Evolutionary conservation across 2,888 invertebrate genomes (phyloP).

Genomic region (Yponomeuta cagnagella): DNA sequence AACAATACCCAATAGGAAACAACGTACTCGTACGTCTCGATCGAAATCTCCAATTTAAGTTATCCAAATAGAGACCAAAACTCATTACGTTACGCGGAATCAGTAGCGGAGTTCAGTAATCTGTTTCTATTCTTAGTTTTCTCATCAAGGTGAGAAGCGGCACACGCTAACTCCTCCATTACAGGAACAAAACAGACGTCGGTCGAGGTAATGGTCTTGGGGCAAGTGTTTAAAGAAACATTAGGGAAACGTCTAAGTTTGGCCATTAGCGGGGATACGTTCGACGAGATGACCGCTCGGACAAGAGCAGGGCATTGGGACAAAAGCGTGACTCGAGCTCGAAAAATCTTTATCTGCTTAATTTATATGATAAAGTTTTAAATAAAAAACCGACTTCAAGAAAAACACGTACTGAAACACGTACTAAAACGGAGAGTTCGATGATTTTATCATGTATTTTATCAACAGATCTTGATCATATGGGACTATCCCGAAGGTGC

Average conservation of each 20-base stretch:
- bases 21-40: slow-evolving; percentile 10
- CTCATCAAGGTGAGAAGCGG: slow-evolving; percentile 53
- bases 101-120: slow-evolving; percentile 52
- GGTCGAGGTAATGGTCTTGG: slow-evolving; percentile 38
- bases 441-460: no score
- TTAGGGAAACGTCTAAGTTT: slow-evolving; percentile 47
- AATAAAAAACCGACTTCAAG: no score
- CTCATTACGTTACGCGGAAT: slow-evolving; percentile 45
- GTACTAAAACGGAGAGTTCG: no score
- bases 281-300: slow-evolving; percentile 15
- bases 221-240: slow-evolving; percentile 55
- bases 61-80: slow-evolving; percentile 43
- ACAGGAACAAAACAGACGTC: slow-evolving; percentile 27
- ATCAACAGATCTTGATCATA: no score
- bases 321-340: not conserved
- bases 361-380: no score
- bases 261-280: slow-evolving; percentile 40
- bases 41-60: slow-evolving; percentile 43
- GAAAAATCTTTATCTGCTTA: no score
- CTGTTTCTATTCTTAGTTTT: slow-evolving; percentile 57
- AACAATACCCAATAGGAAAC: not conserved
- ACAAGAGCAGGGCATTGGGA: not conserved
- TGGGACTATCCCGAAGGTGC: no score
- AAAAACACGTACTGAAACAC: no score
- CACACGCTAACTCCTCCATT: slow-evolving; percentile 29